phyloP scores from a whole-genome alignment of 2,888 invertebrate species.

The Eurytoma californica region DNA sequence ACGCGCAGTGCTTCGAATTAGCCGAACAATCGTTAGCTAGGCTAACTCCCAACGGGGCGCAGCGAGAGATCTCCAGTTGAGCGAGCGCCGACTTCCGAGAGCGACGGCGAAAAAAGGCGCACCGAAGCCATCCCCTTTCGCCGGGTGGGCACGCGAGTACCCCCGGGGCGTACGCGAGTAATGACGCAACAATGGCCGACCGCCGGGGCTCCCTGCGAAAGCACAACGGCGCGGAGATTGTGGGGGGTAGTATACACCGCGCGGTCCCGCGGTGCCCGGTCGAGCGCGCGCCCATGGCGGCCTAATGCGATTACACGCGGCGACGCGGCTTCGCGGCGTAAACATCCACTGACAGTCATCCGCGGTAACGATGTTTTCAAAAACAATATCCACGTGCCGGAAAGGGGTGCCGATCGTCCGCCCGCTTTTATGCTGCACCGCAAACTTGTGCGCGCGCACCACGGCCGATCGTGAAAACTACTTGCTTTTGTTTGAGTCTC shows the following conservation, averaged over 20 bases:
- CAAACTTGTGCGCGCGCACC: not conserved
- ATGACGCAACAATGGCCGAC: conserved; percentile 74
- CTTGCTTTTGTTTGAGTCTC: too few relatives aligned
- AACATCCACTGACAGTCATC: conserved; percentile 71
- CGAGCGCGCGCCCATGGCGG: conserved; percentile 52
- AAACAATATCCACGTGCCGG: conserved; percentile 71
- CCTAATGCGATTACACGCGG: conserved; percentile 70
- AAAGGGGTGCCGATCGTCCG: not conserved
- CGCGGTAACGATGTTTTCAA: conserved; percentile 74
- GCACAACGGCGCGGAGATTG: conserved; percentile 25
- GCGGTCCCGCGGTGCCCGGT: conserved; percentile 2
- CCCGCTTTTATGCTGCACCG: not conserved
- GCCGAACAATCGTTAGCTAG: not conserved
- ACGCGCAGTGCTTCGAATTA: not conserved
- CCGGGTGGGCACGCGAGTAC: conserved; percentile 11
- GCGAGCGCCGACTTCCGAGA: not conserved
- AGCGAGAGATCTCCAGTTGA: not conserved
- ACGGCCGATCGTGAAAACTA: not conserved
- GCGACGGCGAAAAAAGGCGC: conserved; percentile 32
- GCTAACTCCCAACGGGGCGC: not conserved
- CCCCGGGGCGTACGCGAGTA: conserved; percentile 68
- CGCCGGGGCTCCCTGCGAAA: conserved; percentile 34
- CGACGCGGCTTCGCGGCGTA: conserved; percentile 59
- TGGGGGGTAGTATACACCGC: conserved; percentile 1
- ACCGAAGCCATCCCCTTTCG: conserved; percentile 7